Evolutionary conservation across 2,888 invertebrate species (phyloP).

Genomic region (Epistrophe grossulariae): DNA sequence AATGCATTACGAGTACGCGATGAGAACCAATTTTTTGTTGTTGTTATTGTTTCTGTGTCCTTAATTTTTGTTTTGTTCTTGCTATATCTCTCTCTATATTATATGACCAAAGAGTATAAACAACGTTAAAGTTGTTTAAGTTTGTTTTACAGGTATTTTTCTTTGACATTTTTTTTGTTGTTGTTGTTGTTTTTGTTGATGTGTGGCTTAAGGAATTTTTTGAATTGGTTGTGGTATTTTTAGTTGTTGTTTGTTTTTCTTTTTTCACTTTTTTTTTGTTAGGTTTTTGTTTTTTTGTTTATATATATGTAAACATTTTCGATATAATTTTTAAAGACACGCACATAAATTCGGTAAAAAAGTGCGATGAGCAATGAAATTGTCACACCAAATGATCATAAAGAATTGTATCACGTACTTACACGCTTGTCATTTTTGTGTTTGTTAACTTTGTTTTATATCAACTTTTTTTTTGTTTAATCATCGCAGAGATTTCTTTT

Average conservation of each 20-base stretch:
- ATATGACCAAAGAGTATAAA: constrained; percentile 11
- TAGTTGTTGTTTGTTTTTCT: constrained; percentile 10
- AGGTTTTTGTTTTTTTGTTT: neutral
- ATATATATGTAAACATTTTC: constrained; percentile 70
- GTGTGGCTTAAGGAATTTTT: constrained; percentile 61
- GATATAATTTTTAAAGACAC: constrained; percentile 64
- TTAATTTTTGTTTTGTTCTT: constrained; percentile 19
- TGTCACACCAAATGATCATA: constrained; percentile 75
- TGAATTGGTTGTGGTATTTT: constrained; percentile 52
- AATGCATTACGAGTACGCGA: constrained; percentile 73
- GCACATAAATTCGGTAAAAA: constrained; percentile 36
- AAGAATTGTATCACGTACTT: constrained; percentile 73
- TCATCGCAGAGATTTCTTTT: constrained; percentile 36
- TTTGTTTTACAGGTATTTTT: constrained; percentile 55
- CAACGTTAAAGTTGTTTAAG: constrained; percentile 26
- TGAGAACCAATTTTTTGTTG: constrained; percentile 72
- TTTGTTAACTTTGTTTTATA: constrained; percentile 18
- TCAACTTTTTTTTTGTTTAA: constrained; percentile 6
- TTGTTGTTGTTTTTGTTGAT: neutral
- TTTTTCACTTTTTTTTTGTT: too few species aligned
- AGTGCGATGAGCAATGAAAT: constrained; percentile 74
- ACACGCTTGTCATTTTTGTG: constrained; percentile 68
- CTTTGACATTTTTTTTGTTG: constrained; percentile 18
- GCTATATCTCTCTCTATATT: constrained; percentile 16
- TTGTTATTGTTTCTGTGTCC: constrained; percentile 19